These are phyloP conservation scores for Lemur catta DNA, from an alignment of 2,797 vertebrate genomes.

Conservation along the genomic window DNA sequence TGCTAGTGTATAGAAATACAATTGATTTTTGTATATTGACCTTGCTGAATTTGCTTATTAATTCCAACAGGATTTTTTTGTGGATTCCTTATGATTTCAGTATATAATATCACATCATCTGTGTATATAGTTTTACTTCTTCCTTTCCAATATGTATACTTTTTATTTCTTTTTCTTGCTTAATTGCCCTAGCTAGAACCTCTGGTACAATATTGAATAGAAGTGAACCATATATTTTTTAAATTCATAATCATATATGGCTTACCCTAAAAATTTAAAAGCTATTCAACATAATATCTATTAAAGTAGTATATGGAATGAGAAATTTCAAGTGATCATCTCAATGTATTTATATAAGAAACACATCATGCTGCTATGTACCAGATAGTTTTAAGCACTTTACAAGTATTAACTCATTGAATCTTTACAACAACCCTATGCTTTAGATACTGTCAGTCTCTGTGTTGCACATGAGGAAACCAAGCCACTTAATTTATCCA, in stretches of 20 bases:
- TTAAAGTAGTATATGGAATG: neutral
- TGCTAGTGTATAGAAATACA: neutral
- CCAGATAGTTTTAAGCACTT: slow-evolving; percentile 12
- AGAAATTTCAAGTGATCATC: neutral
- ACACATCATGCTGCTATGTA: neutral
- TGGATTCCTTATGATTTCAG: neutral
- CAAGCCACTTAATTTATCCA: neutral
- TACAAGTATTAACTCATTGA: neutral
- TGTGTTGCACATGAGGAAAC: neutral
- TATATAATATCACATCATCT: neutral
- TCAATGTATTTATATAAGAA: neutral
- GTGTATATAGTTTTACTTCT: neutral
- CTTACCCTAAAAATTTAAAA: neutral
- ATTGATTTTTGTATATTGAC: neutral
- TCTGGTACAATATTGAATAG: neutral
- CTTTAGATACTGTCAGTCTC: neutral
- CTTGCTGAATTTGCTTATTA: neutral
- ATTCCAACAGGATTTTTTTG: neutral
- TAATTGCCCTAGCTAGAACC: neutral
- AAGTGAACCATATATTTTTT: neutral
- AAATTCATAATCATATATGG: neutral
- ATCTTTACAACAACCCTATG: neutral
- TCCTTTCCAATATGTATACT: neutral
- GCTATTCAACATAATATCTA: neutral
- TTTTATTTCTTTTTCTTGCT: neutral